Evolutionary conservation across 2,797 vertebrate species (phyloP), one percentile per base, ranked within the genome.

Genomic region (Anomalospiza imberbis): DNA sequence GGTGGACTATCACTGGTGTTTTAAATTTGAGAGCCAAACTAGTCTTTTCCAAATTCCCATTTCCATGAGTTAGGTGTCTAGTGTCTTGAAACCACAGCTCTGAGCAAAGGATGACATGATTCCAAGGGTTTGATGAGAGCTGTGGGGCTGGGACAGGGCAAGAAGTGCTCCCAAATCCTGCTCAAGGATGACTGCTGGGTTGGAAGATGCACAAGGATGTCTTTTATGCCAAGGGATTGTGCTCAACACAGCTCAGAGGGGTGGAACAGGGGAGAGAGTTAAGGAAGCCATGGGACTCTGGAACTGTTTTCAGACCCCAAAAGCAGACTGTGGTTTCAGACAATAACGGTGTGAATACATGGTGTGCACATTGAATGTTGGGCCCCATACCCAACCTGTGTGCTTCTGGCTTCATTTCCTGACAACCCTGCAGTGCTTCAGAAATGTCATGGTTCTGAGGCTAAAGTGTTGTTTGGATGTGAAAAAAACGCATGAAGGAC

Each of bases 341-440:
- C 60, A 88, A 61, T 73, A 89, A 53, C 60, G 71, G 6, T 7
- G 17, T 93, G 88, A 88, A 72, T 57, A n/a, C 6, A 4, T 31
- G 26, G 72, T 68, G 55, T 79, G 75, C 88, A 42, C 20, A 10
- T 89, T 50, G 12, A n/a, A 55, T 89, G 51, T 83, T 93, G 94
- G 76, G 54, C 45, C 58, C 58, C 19, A 63, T 78, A 36, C 19
- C 36, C 77, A 81, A 84, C 24, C 78, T 81, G 25, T 79, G 92
- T 4, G 4, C 38, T 80, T 54, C 61, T 18, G 24, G 29, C 67
- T 81, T 85, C 2, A 0, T 83, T 75, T 91, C 57, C 51, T 44
- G 79, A 19, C n/a, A 51, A 13, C 36, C 20, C 73, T 5, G 0
- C 19, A 18, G 8, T 16, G 19, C 55, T 67, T 54, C 68, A 88